Evolutionary conservation across 1,140 invertebrate species (phyloP), one percentile per base, ranked within the genome.

Genomic region (Pseudomyrmex gracilis): DNA sequence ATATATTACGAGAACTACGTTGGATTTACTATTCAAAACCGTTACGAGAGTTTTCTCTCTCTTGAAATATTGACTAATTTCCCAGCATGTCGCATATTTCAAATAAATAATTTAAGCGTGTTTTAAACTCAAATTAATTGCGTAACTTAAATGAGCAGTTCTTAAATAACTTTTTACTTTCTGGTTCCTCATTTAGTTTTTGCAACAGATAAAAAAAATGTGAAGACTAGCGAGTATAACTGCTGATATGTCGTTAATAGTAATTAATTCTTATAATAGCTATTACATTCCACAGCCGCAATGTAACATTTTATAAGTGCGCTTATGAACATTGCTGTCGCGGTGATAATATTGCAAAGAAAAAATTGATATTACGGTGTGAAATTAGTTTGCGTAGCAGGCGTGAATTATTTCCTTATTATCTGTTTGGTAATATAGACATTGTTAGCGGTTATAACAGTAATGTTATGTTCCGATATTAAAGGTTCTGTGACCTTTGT

Each of bases 101-200:
- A 61, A 83, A 87, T 86, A 5, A 34, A 34, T 87, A 86, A 86
- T 87, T 82, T 43, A 22, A 61, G 17, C 34, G 5, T 9, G 22
- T 57, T 7, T n/a, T 53, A 55, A 71, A 51, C 55, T 53, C 57
- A 1, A 58, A 51, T 20, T 66, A 58, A 87, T 83, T 73, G 17
- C 9, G 63, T 4, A 68, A 64, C 70, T 86, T 64, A 51, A 34
- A 53, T 47, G 45, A 64, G 17, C 22, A 68, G 64, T 86, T 64
- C 47, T 24, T 15, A 53, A 55, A 85, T 8, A 55, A 7, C 12
- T 49, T 47, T 55, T 9, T 10, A n/a, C 20, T 1, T 63, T 67
- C 66, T 70, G 43, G 12, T 47, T 20, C 10, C 45, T 15, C 10
- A 15, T 47, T 78, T 78, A 47, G 43, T 58, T 82, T 55, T 63